Conservation (phyloP, 2,888 invertebrate genomes). For the Morpho deidamia region DNA sequence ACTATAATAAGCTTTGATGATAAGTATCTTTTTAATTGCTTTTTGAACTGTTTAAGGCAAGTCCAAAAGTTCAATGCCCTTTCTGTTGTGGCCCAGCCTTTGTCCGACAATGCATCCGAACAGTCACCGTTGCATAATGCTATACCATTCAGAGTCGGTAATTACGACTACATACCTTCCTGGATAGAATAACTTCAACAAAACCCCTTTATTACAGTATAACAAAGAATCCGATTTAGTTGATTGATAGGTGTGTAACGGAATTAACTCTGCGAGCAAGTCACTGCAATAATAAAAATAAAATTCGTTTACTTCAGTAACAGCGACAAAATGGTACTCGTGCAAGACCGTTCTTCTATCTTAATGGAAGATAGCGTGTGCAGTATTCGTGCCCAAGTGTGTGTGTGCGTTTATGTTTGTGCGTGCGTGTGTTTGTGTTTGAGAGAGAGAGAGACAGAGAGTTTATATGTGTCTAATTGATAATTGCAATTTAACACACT, state of each 20-base stretch:
- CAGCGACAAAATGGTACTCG: too few relatives aligned
- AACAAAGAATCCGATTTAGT: not conserved
- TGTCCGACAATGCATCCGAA: conserved; percentile 15
- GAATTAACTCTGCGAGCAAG: not conserved
- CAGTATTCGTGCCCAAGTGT: too few relatives aligned
- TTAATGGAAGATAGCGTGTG: too few relatives aligned
- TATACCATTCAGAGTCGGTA: conserved; percentile 5
- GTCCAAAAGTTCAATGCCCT: conserved; percentile 17
- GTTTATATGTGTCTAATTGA: too few relatives aligned
- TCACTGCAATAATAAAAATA: not conserved
- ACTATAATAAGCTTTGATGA: too few relatives aligned
- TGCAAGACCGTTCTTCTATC: too few relatives aligned
- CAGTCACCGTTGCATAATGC: conserved; percentile 12
- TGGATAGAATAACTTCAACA: conserved; percentile 11
- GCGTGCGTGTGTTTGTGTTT: too few relatives aligned
- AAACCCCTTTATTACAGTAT: not conserved
- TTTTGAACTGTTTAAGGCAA: not conserved
- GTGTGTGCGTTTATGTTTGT: too few relatives aligned
- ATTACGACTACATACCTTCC: conserved; percentile 8
- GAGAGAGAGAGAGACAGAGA: too few relatives aligned
- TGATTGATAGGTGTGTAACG: not conserved
- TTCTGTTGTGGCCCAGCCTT: conserved; percentile 19
- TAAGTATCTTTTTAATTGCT: not conserved
- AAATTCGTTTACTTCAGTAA: not conserved
- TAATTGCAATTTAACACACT: too few relatives aligned